These are phyloP conservation scores for Myocastor coypus DNA, from an alignment of 2,113 vertebrate species.

Conservation along the genomic window DNA sequence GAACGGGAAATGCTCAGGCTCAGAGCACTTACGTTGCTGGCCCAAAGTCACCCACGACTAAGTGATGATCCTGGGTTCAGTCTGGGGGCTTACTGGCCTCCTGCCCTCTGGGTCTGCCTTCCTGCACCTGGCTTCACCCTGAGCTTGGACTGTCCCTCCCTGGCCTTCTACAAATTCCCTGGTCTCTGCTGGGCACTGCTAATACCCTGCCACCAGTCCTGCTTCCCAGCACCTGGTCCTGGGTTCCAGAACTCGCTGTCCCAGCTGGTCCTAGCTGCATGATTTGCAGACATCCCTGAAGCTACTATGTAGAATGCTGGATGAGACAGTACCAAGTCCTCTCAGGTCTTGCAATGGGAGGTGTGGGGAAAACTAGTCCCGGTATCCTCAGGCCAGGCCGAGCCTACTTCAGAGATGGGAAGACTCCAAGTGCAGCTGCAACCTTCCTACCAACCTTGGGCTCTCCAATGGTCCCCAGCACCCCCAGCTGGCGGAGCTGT, in stretches of 20 bases:
- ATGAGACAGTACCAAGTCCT: neutral
- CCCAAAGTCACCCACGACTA: neutral
- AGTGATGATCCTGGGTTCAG: neutral
- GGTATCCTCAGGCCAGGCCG: neutral
- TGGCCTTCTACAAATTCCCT: neutral
- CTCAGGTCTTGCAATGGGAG: neutral
- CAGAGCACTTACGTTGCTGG: neutral
- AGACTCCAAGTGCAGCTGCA: rapidly evolving
- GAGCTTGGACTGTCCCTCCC: neutral
- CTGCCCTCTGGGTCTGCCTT: rapidly evolving
- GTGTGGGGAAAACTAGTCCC: rapidly evolving
- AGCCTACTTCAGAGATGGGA: neutral
- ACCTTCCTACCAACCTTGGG: neutral
- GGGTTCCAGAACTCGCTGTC: neutral
- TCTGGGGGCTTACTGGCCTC: neutral
- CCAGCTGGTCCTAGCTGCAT: neutral
- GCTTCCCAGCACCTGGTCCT: neutral
- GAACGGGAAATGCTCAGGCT: neutral
- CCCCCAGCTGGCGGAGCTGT: neutral
- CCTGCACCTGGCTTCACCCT: neutral
- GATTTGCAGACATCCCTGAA: no score
- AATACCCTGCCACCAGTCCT: neutral
- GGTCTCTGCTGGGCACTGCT: neutral
- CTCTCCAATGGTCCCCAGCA: neutral
- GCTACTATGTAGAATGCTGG: neutral